Percentiles rank a stretch among this genome's conserved stretches.
phyloP scores from a whole-genome alignment of 53 echinoderm and acorn worm species.

The Crossaster papposus region DNA sequence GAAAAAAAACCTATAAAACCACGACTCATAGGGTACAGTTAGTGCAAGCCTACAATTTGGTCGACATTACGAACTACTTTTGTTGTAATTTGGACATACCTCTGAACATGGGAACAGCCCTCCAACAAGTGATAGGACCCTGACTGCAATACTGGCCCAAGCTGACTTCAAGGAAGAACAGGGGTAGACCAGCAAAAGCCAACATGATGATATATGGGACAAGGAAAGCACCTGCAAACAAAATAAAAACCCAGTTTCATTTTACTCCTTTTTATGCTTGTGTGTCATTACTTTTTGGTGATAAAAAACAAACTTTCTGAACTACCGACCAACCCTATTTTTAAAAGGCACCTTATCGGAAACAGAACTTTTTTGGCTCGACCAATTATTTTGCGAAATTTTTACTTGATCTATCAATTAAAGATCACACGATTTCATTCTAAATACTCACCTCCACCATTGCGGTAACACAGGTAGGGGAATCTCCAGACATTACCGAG shows the following conservation, averaged over 20 bases:
- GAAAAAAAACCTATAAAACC: too few relatives aligned
- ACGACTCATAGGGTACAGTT: too few relatives aligned
- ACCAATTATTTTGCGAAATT: too few relatives aligned
- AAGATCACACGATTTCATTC: too few relatives aligned
- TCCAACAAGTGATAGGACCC: conserved; percentile 88
- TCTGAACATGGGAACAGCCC: conserved; percentile 66
- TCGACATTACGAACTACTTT: neutral
- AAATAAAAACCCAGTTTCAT: neutral
- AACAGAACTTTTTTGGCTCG: too few relatives aligned
- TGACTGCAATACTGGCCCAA: conserved; percentile 95
- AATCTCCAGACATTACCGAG: conserved; percentile 91
- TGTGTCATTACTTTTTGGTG: too few relatives aligned
- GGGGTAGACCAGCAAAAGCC: conserved; percentile 92
- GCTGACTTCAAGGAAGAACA: conserved; percentile 90
- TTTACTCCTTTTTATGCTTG: neutral
- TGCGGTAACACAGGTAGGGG: conserved; percentile 85
- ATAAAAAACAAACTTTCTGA: too few relatives aligned
- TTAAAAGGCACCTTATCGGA: too few relatives aligned
- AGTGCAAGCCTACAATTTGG: too few relatives aligned
- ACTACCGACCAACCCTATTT: too few relatives aligned
- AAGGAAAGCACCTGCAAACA: conserved; percentile 86
- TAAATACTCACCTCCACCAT: conserved; percentile 91
- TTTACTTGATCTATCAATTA: too few relatives aligned
- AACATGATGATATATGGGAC: conserved; percentile 95
- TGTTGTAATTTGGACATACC: conserved; percentile 24